phyloP scores from a whole-genome alignment of 2,888 invertebrate species.

The Hydropsyche betteni region DNA sequence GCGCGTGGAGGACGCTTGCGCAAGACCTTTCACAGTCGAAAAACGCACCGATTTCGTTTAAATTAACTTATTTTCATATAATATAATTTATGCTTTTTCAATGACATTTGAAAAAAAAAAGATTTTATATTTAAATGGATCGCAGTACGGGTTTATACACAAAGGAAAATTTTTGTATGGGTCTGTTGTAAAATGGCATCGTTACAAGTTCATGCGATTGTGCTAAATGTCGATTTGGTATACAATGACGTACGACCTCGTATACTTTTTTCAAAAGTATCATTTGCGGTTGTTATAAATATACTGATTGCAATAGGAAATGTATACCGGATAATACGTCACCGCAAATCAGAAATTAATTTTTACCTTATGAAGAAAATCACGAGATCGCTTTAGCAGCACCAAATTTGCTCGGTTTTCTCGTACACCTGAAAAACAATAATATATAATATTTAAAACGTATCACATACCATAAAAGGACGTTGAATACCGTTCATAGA shows the following conservation, averaged over 20 bases:
- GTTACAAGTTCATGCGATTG: no score
- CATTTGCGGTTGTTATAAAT: background rate
- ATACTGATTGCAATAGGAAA: background rate
- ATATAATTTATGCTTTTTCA: no score
- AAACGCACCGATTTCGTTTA: background rate
- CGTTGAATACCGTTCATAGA: conserved; percentile 10
- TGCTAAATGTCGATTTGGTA: background rate
- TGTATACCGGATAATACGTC: no score
- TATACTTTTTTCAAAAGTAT: background rate
- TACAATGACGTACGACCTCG: background rate
- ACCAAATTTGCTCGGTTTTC: background rate
- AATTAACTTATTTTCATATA: no score
- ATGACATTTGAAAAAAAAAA: no score
- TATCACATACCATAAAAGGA: background rate
- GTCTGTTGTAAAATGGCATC: no score
- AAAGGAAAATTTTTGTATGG: no score
- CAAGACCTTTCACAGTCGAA: conserved; percentile 39
- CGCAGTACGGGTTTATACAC: no score
- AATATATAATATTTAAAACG: background rate
- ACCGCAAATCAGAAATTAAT: no score
- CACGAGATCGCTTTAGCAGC: no score
- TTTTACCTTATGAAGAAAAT: conserved; percentile 27
- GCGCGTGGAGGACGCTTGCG: conserved; percentile 40
- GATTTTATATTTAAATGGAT: no score
- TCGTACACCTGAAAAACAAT: conserved; percentile 13